Evolutionary conservation across 2,797 vertebrate genomes (phyloP).

Genomic region (Buceros bicornis): DNA sequence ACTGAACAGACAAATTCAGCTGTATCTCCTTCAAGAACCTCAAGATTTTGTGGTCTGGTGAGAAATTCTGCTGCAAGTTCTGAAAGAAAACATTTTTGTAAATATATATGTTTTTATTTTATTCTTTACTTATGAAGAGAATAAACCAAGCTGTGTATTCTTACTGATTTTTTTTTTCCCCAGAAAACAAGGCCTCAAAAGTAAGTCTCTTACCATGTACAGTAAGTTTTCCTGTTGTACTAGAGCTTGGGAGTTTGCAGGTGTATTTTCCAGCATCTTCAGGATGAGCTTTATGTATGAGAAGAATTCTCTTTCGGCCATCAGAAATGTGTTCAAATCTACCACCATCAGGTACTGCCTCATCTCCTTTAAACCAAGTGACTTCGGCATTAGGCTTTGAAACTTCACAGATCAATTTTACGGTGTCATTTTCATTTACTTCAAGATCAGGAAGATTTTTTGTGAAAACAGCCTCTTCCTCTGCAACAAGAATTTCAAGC

Average conservation of each 20-base stretch:
- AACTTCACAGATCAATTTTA: conserved; percentile 94
- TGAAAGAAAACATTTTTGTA: conserved; percentile 67
- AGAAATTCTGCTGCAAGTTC: conserved; percentile 98
- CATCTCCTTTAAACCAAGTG: conserved; percentile 91
- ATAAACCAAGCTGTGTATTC: background rate
- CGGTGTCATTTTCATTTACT: conserved; percentile 92
- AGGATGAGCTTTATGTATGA: conserved; percentile 88
- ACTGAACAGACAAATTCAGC: conserved; percentile 94
- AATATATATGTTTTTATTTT: background rate
- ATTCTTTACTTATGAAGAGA: background rate
- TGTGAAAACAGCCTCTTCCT: conserved; percentile 93
- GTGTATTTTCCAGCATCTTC: conserved; percentile 89
- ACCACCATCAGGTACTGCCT: conserved; percentile 92
- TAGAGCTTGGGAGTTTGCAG: conserved; percentile 89
- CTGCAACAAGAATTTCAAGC: conserved; percentile 78
- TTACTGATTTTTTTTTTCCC: background rate
- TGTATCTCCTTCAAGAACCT: conserved; percentile 92
- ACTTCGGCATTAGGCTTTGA: conserved; percentile 94
- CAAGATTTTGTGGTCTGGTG: conserved; percentile 89
- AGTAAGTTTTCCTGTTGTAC: conserved; percentile 89
- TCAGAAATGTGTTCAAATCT: conserved; percentile 92
- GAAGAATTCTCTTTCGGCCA: conserved; percentile 91
- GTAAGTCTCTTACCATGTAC: conserved; percentile 87
- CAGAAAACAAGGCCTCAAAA: background rate
- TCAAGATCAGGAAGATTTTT: conserved; percentile 95